Conservation (phyloP, 2,888 invertebrate genomes). For the Drosophila antonietae region DNA sequence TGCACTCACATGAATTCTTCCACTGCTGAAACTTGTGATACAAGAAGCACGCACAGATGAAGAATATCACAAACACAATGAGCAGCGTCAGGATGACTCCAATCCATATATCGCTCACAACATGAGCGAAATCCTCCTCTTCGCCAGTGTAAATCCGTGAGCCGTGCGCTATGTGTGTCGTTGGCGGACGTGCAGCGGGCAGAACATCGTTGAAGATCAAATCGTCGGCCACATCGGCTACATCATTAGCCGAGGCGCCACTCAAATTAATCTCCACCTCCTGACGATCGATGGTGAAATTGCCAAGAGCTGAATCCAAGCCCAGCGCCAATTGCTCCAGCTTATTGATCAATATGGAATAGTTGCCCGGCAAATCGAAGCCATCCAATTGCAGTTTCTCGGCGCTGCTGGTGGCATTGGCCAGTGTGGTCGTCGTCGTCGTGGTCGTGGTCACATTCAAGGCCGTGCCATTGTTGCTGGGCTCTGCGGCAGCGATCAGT, state of each 20-base stretch:
- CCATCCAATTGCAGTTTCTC: constrained; percentile 76
- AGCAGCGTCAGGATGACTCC: constrained; percentile 87
- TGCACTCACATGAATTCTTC: constrained; percentile 87
- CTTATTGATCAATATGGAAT: constrained; percentile 83
- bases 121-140: constrained; percentile 86
- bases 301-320: constrained; percentile 80
- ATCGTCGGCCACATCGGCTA: constrained; percentile 63
- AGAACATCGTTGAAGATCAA: constrained; percentile 64
- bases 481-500: constrained; percentile 33
- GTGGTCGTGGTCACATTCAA: constrained; percentile 37
- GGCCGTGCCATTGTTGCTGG: constrained; percentile 43
- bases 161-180: constrained; percentile 60
- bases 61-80: constrained; percentile 87
- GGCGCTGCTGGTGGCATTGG: constrained; percentile 53
- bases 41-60: constrained; percentile 87
- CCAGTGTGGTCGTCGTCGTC: constrained; percentile 16
- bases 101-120: constrained; percentile 88
- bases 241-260: constrained; percentile 62
- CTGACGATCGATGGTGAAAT: constrained; percentile 79
- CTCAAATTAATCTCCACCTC: constrained; percentile 78
- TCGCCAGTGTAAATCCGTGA: constrained; percentile 70
- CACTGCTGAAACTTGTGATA: constrained; percentile 88
- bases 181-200: constrained; percentile 68
- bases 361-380: constrained; percentile 81
- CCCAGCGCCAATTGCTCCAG: constrained; percentile 82